These are phyloP conservation scores for Eubasilissa regina DNA, from an alignment of 1,140 invertebrate species.

Conservation along the genomic window DNA sequence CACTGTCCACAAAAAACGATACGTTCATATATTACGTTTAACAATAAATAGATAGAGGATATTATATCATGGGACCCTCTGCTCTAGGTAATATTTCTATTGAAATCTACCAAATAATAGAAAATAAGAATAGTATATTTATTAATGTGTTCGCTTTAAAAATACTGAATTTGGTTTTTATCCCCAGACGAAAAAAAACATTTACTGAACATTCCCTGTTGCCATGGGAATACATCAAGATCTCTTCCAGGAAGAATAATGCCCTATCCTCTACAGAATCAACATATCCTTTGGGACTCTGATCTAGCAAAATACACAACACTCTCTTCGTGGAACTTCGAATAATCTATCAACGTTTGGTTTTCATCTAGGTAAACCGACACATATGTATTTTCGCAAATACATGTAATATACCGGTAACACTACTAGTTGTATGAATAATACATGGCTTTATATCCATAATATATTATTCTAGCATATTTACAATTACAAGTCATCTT, in stretches of 20 bases:
- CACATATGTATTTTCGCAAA: neutral
- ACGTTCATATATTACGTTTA: too few relatives aligned
- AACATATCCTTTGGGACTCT: neutral
- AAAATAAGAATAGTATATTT: too few relatives aligned
- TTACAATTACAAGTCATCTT: too few relatives aligned
- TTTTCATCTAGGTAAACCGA: neutral
- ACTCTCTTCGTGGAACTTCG: neutral
- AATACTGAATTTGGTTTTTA: neutral
- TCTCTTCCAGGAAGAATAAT: neutral
- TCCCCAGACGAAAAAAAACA: neutral
- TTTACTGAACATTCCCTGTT: neutral
- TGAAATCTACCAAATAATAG: too few relatives aligned
- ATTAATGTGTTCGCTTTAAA: neutral
- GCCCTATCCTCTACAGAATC: neutral
- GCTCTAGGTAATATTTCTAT: too few relatives aligned
- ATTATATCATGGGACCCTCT: too few relatives aligned
- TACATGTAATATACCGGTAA: neutral
- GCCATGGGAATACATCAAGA: neutral
- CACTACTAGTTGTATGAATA: neutral
- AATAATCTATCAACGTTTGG: neutral
- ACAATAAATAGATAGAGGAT: too few relatives aligned
- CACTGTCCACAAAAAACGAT: too few relatives aligned
- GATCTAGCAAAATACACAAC: too few relatives aligned
- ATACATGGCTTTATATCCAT: neutral
- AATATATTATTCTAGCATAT: neutral